Evolutionary conservation across 2,888 invertebrate genomes (phyloP).

Genomic region (Volucella inflata): DNA sequence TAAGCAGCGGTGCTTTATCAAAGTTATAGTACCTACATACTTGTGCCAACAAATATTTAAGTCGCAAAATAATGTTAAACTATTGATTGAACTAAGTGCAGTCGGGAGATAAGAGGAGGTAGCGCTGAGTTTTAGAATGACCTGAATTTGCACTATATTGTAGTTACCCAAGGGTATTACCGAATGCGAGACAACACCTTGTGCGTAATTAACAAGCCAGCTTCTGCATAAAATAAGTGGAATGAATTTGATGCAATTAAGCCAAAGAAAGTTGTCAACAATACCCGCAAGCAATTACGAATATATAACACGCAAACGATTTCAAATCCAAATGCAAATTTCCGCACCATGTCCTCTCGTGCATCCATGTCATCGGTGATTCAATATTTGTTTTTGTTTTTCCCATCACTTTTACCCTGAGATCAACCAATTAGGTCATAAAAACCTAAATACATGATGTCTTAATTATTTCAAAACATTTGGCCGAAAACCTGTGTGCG

Average conservation of each 20-base stretch:
- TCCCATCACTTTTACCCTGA: conserved; percentile 13
- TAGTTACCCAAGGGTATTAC: background rate
- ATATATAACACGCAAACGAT: conserved; percentile 29
- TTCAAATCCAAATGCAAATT: conserved; percentile 25
- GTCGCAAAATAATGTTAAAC: too few species aligned
- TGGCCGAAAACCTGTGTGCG: background rate
- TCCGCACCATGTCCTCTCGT: background rate
- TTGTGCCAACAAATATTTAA: too few species aligned
- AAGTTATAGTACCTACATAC: background rate
- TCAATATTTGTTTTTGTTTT: conserved; percentile 7
- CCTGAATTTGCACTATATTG: conserved; percentile 57
- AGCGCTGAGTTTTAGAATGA: background rate
- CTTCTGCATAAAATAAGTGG: conserved; percentile 2
- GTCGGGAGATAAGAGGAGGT: too few species aligned
- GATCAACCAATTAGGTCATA: background rate
- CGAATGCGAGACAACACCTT: conserved; percentile 7
- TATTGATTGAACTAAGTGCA: too few species aligned
- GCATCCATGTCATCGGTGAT: conserved; percentile 13
- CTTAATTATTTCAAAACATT: conserved; percentile 2
- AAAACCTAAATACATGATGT: background rate
- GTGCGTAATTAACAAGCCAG: conserved; percentile 25
- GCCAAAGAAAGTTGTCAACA: conserved; percentile 34
- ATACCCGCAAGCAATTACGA: background rate
- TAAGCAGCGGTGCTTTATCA: conserved; percentile 33
- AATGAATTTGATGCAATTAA: conserved; percentile 21